phyloP scores from a whole-genome alignment of 2,113 vertebrate species.

The Esox niger region DNA sequence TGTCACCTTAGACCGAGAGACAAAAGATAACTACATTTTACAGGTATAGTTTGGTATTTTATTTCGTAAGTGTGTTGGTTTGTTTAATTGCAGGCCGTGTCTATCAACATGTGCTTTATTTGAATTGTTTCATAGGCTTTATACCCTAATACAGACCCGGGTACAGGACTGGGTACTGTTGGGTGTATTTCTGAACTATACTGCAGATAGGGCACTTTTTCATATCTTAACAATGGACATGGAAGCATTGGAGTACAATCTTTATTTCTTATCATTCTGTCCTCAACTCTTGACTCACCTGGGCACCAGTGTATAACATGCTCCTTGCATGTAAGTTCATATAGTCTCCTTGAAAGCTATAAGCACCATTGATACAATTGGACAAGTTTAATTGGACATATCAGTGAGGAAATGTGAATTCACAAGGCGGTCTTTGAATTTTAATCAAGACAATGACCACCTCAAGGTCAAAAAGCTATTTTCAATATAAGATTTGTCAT shows the following conservation, averaged over 20 bases:
- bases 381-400: no score
- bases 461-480: no score
- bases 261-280: not conserved
- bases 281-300: not conserved
- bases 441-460: no score
- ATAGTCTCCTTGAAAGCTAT: no score
- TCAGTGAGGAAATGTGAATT: no score
- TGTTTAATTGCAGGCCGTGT: no score
- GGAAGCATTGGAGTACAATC: not conserved
- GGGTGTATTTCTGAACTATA: not conserved
- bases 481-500: no score
- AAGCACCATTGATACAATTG: no score
- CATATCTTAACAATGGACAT: not conserved
- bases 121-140: not conserved
- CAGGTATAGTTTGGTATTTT: conserved; percentile 71
- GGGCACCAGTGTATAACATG: not conserved
- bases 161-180: not conserved
- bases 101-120: not conserved
- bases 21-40: conserved; percentile 58
- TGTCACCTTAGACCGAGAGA: conserved; percentile 75
- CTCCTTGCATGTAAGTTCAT: not conserved
- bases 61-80: no score
- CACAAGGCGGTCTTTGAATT: no score
- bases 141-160: not conserved
- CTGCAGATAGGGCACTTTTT: not conserved